Base-by-base conservation (phyloP, 2,888 invertebrate species). In the Pyralis farinalis region DNA sequence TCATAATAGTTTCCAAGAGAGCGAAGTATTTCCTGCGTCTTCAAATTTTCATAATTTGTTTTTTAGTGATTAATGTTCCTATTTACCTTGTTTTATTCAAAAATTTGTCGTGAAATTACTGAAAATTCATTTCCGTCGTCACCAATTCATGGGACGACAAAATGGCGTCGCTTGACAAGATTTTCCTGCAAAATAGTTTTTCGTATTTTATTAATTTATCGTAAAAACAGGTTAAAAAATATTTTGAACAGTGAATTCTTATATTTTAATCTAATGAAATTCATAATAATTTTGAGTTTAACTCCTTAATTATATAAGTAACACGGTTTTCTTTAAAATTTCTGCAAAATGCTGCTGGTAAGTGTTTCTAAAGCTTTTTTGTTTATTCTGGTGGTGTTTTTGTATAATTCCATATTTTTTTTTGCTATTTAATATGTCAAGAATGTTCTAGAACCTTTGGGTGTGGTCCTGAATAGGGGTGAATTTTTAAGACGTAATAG, bases 161-260 rank as follows among this genome's bases (percentile, higher is more conserved):
- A 88, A 90, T 90, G 90, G 90, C 90, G 90, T 89, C 90, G 78
- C 86, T 80, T 83, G 79, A 79, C 85, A 77, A 86, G 85, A 79
- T 83, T 83, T 87, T 83, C 70, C 75, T 71, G 79, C 82, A 82
- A 86, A 83, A 72, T 75, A 68, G 74, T 77, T 81, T 84, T 81
- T 79, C 70, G 62, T 60, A 68, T 76, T 80, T 76, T 68, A 69
- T 69, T 61, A 57, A 51, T 59, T 64, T 76, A 61, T 58, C 63
- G 47, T 72, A 71, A 68, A 71, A 71, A 66, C 71, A 71, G 68
- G 58, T 53, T 56, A 53, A 63, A 58, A 73, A 70, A 68, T 59
- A 59, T 62, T 49, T 49, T 63, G 51, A 59, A 62, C 64, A 61
- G 66, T 75, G 69, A 64, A 76, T 74, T 69, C 56, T 50, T 66